phyloP scores from a whole-genome alignment of 2,797 vertebrate species.

The Cetoscarus ocellatus region DNA sequence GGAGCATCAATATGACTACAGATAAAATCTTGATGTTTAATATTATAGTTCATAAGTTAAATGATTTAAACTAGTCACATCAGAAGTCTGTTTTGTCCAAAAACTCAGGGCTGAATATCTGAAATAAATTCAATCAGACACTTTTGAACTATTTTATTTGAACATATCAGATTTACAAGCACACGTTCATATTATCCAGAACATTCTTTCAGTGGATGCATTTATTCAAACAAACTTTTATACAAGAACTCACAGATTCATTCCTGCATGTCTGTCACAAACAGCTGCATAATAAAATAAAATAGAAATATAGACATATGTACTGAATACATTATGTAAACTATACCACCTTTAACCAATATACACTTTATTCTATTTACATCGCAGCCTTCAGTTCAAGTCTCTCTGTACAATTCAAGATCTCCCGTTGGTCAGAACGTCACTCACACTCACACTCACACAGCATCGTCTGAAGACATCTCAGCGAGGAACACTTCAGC shows the following conservation, averaged over 20 bases:
- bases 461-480: conserved; percentile 46
- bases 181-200: conserved; percentile 47
- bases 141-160: conserved; percentile 69
- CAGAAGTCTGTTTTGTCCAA: no score
- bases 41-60: no score
- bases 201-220: conserved; percentile 56
- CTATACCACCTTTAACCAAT: conserved; percentile 34
- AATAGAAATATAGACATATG: conserved; percentile 54
- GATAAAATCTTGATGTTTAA: no score
- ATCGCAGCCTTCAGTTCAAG: conserved; percentile 20
- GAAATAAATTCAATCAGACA: not conserved
- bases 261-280: conserved; percentile 33
- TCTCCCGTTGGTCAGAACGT: conserved; percentile 18
- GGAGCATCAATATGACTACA: no score
- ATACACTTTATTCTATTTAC: not conserved
- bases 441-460: not conserved
- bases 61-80: no score
- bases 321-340: conserved; percentile 43
- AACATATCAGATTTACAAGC: conserved; percentile 65
- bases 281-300: conserved; percentile 57
- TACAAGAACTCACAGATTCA: conserved; percentile 33
- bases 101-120: no score
- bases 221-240: conserved; percentile 32
- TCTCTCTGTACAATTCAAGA: conserved; percentile 35
- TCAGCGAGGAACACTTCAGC: not conserved